These are phyloP conservation scores for Acanthosepion pharaonis DNA, from an alignment of 2,888 invertebrate genomes.

Conservation along the genomic window DNA sequence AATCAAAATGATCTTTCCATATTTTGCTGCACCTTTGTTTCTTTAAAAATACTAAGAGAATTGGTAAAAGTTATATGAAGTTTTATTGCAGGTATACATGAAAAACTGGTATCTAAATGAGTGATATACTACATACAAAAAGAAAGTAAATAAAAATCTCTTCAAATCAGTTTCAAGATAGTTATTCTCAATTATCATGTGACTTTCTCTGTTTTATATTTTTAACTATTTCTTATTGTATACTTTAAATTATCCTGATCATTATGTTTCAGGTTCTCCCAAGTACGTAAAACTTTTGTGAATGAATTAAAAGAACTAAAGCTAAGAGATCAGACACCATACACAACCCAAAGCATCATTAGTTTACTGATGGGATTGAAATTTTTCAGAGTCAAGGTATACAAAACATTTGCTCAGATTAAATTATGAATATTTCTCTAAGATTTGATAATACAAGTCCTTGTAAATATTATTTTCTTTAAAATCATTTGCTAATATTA, in stretches of 20 bases:
- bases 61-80: too few relatives aligned
- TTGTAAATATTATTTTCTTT: neutral
- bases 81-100: too few relatives aligned
- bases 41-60: neutral
- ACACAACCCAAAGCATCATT: constrained; percentile 88
- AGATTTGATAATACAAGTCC: neutral
- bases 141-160: too few relatives aligned
- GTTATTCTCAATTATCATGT: neutral
- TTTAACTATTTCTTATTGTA: neutral
- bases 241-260: neutral
- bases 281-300: constrained; percentile 93
- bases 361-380: constrained; percentile 99
- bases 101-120: too few relatives aligned
- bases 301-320: constrained; percentile 89
- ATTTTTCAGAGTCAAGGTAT: constrained; percentile 88
- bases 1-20: neutral
- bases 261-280: constrained; percentile 80
- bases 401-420: neutral
- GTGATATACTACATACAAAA: too few relatives aligned
- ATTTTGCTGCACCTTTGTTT: neutral
- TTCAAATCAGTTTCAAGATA: too few relatives aligned
- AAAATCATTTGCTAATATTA: too few relatives aligned
- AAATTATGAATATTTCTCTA: neutral
- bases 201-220: neutral
- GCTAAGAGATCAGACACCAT: constrained; percentile 90